Base-by-base conservation (phyloP, 2,797 vertebrate genomes). In the Liasis olivaceus region DNA sequence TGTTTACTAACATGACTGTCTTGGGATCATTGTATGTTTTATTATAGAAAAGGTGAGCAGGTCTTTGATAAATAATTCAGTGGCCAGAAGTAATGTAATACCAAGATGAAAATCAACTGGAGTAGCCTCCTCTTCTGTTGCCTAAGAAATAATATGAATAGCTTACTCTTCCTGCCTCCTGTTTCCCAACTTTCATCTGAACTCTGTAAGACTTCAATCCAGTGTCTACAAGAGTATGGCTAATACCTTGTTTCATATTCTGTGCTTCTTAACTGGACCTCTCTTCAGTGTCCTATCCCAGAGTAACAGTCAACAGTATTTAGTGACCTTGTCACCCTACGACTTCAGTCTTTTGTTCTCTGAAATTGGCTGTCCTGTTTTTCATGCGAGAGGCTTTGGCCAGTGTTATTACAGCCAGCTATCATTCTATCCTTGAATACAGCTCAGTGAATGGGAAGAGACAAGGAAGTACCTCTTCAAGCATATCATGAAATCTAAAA, bases 311-410 rank as follows among this genome's bases (percentile, higher is more conserved):
- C 85, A 96, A 96, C 93, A 63, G 31, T 72, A 90, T 94, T 95
- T 91, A 87, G 95, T 97, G 97, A 97, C 96, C 15, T 97, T 97
- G 97, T 97, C 96, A 96, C 97, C 26, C 90, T 4, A 88, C 91
- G 94, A 96, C 97, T 97, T 96, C 94, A 97, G 94, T 93, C 97
- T 95, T 97, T 97, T 98, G 97, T 98, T 94, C 86, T 42, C 90
- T 28, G 94, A 95, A 94, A 97, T 89, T 94, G 96, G 94, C 96
- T 95, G 94, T 95, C 95, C 96, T 95, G 93, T 94, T 72, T 93
- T 56, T 64, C 90, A 95, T 1, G 81, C 90, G 96, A 96, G 95
- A 94, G 96, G 95, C 93, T 96, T 92, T 31, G 42, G 94, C 90
- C 89, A 90, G 92, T 3, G 51, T 89, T 94, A 1, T 87, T 56